These are phyloP conservation scores for Sphaerophoria rueppellii DNA, from an alignment of 2,888 invertebrate species.

Conservation along the genomic window DNA sequence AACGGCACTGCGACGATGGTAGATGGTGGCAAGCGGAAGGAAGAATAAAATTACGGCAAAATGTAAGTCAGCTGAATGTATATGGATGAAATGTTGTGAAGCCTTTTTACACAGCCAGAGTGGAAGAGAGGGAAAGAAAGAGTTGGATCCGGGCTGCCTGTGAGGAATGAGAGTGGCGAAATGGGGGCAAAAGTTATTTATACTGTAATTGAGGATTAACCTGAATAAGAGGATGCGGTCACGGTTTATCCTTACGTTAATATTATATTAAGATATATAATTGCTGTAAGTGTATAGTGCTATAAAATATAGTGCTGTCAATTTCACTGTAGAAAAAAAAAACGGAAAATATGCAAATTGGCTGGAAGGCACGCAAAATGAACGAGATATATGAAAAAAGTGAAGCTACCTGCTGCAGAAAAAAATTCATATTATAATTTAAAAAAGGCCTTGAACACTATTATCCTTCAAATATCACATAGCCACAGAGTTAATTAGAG, in stretches of 20 bases:
- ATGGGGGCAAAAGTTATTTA: conserved; percentile 79
- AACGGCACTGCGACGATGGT: conserved; percentile 20
- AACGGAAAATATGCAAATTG: conserved; percentile 57
- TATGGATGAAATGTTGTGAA: conserved; percentile 23
- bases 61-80: conserved; percentile 33
- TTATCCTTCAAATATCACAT: conserved; percentile 31
- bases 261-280: conserved; percentile 7
- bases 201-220: conserved; percentile 82
- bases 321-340: conserved; percentile 11
- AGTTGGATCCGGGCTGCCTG: neutral
- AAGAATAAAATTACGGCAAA: conserved; percentile 43
- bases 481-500: conserved; percentile 60
- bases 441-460: conserved; percentile 53
- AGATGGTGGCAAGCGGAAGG: conserved; percentile 25
- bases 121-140: conserved; percentile 56
- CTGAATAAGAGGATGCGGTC: conserved; percentile 77
- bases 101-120: conserved; percentile 70
- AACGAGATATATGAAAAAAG: conserved; percentile 1
- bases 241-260: conserved; percentile 57
- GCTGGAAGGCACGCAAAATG: conserved; percentile 26
- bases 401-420: conserved; percentile 24
- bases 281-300: conserved; percentile 74
- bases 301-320: conserved; percentile 44
- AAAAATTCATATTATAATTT: conserved; percentile 45
- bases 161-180: conserved; percentile 26